Base-by-base conservation (phyloP, 35 echinoderm and acorn worm genomes). In the Amphiura filiformis region DNA sequence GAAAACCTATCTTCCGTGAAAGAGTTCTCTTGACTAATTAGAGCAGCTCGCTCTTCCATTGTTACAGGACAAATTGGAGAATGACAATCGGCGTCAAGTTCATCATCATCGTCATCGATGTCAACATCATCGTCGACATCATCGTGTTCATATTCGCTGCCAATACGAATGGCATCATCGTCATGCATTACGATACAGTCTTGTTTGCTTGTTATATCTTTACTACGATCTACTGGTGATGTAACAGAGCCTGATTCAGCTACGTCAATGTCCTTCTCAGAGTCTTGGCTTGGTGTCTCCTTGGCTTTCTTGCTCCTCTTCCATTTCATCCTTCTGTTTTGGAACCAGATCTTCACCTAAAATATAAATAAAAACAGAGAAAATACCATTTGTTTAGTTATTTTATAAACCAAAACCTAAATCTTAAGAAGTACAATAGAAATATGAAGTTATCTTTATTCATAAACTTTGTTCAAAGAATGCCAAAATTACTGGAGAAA, bases 241-340 rank as follows among this genome's bases (percentile, higher is more conserved):
- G 33, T 75, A 3, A 30, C 0, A 7, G 12, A 32, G 33, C 65
- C 26, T 0, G 65, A 75, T 30, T 75, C n/a, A 26, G 65, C n/a
- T 0, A 75, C 65, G 65, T 23, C 0, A 7, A 75, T 32, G n/a
- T 36, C 65, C 81, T 61, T 85, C 44, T 28, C 76, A 35, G 3
- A 80, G 65, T 13, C 79, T 82, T 36, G 38, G 75, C n/a, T 76
- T 84, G 94, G 38, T 88, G n/a, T 76, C 31, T 93, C 95, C 57
- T 97, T 97, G 0, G 86, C 93, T 75, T 99, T 99, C 70, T 99
- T 99, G 56, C 96, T 94, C 35, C 96, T 36, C 61, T 99, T 99
- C 96, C 96, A 99, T 52, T 99, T 99, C 96, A 99, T 99, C 75
- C 96, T 33, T 40, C 96, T 86, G 39, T 99, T 99, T 76, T 99